Base-by-base conservation (phyloP, 92 coral and sea anemone genomes). In the Epizoanthus illoricatus region DNA sequence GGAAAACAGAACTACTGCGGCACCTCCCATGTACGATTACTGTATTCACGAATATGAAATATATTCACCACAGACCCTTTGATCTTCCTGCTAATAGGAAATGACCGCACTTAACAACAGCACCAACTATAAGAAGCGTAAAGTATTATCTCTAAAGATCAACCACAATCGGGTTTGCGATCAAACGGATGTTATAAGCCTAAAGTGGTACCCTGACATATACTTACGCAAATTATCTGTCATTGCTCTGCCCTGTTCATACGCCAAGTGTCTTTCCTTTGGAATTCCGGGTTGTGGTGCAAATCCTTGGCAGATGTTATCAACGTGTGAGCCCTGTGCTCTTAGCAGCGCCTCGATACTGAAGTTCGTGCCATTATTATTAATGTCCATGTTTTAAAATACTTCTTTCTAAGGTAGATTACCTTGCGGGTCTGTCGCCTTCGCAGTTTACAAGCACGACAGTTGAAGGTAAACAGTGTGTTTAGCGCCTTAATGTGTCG, bases 271-370 rank as follows among this genome's bases (percentile, higher is more conserved):
- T 42, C 82, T 63, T 78, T 78, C 82, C 59, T 78, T 78, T 45
- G 71, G 67, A 61, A 63, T 15, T 64, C 60, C 52, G 45, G 82
- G 82, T 63, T 78, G 82, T 78, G 82, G 67, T 2, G 71, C 20
- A 42, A 41, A 62, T 20, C 57, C 57, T 40, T 64, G 71, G 21
- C 71, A 63, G 71, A 76, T 60, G 42, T 78, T 78, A 7, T 78
- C 82, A 40, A 40, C 69, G 15, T 59, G 68, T 7, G 81, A 75
- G 43, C 55, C 57, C 24, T 78, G 82, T 42, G 72, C 82, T 64
- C 72, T 78, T 19, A 78, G 82, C 45, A 78, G 82, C n/a, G 71
- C 71, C n/a, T 78, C 82, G 42, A 78, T 78, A 17, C 82, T 78
- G 65, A 78, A 78, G 33, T 64, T 78, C 61, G 71, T 62, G 7